Evolutionary conservation across 2,888 invertebrate genomes (phyloP).

Genomic region (Sinohyriopsis cumingii): DNA sequence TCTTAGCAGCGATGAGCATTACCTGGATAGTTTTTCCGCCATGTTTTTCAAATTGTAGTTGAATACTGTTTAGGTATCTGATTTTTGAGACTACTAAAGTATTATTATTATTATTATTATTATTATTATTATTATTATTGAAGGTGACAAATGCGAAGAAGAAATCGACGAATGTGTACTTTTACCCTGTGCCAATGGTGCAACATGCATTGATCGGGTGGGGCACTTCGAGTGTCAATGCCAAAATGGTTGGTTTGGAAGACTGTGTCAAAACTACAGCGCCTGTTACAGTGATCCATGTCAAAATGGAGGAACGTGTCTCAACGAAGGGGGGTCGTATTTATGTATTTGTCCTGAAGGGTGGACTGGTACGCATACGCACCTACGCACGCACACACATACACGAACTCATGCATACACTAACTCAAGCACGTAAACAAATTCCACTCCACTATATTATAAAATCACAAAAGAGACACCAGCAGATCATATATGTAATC

Average conservation of each 20-base stretch:
- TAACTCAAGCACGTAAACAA: no score
- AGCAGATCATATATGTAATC: no score
- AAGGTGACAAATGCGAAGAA: constrained; percentile 8
- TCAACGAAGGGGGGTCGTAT: constrained; percentile 20
- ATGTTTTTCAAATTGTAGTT: no score
- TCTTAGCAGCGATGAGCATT: no score
- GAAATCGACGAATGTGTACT: constrained; percentile 19
- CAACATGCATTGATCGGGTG: constrained; percentile 11
- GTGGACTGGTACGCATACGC: constrained; percentile 9
- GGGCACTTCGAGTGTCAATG: constrained; percentile 13
- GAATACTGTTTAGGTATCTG: no score
- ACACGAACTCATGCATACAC: no score
- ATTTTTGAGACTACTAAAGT: no score
- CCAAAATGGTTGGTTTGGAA: constrained; percentile 10
- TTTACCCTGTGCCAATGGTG: constrained; percentile 10
- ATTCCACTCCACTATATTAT: no score
- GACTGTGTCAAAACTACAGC: no score
- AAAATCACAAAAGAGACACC: no score
- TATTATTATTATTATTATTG: not conserved
- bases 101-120: not conserved
- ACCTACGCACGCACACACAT: no score
- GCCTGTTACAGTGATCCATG: constrained; percentile 25
- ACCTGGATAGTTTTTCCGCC: no score
- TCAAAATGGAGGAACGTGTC: constrained; percentile 35
- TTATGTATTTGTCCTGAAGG: constrained; percentile 25